phyloP scores from a whole-genome alignment of 2,113 vertebrate genomes.

The Hyla sarda region DNA sequence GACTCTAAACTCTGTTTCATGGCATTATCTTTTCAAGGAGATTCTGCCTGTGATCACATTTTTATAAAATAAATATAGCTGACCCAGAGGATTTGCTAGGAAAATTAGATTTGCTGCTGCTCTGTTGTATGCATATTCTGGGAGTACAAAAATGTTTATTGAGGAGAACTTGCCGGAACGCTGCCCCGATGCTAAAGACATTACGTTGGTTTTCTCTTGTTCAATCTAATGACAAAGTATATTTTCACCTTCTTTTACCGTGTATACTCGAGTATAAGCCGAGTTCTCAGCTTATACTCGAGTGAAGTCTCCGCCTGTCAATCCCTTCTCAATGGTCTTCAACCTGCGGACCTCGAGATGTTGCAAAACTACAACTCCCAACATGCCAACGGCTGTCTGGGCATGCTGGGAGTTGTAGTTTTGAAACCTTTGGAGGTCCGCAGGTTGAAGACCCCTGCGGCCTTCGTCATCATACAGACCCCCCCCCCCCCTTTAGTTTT shows the following conservation, averaged over 20 bases:
- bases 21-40: constrained; percentile 25
- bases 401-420: too few relatives aligned
- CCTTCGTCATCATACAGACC: too few relatives aligned
- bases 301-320: too few relatives aligned
- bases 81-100: constrained; percentile 22
- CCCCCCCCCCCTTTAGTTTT: too few relatives aligned
- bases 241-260: neutral
- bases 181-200: neutral
- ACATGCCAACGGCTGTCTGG: too few relatives aligned
- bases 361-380: too few relatives aligned
- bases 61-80: constrained; percentile 18
- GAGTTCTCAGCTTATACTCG: too few relatives aligned
- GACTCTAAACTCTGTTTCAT: neutral
- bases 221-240: neutral
- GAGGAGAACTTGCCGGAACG: neutral
- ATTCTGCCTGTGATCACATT: constrained; percentile 16
- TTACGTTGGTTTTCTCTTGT: neutral
- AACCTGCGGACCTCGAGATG: too few relatives aligned
- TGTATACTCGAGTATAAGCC: too few relatives aligned
- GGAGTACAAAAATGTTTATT: constrained; percentile 17
- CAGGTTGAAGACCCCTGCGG: too few relatives aligned
- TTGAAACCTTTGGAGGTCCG: too few relatives aligned
- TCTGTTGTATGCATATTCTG: constrained; percentile 25
- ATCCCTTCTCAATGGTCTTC: too few relatives aligned
- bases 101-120: constrained; percentile 28